Base-by-base conservation (phyloP, 2,113 vertebrate genomes). In the Boleophthalmus pectinirostris region DNA sequence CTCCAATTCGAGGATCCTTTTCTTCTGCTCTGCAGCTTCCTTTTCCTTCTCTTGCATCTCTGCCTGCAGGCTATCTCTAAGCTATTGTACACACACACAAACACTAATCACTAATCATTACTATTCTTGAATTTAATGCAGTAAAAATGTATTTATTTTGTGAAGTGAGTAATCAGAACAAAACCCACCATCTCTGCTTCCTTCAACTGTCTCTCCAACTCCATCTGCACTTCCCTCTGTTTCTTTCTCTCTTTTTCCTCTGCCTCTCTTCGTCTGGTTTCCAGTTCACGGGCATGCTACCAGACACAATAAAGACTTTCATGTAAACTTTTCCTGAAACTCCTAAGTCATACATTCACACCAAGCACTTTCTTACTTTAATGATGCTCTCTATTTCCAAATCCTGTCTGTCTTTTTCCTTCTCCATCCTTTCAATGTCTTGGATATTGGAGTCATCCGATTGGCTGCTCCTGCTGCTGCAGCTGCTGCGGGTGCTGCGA, bases 381-480 rank as follows among this genome's bases (percentile, higher is more conserved):
- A 94, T 93, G 79, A 94, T 94, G 78, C 68, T 91, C 58, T 93
- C 92, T 29, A 92, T 93, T 72, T 93, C 90, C 1, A 86, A 67
- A 49, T 94, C 88, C 75, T 90, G 85, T n/a, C 79, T 88, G 65
- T 93, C 90, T 54, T 67, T 90, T 14, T 91, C 86, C 14, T 69
- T 87, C 70, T 93, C 92, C 43, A n/a, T 63, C 54, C 49, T 84
- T 77, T 92, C 91, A 72, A 57, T 13, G n/a, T 91, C 89, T 6
- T 90, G 89, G 45, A 64, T 29, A 13, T 4, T 83, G 1, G 53
- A 85, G 73, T 86, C 86, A 18, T 92, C 91, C 2, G 83, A 90
- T 38, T 92, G 88, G 83, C 86, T 91, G 81, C 89, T 87, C 16
- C 79, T 81, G 81, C 84, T 90, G 82, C 89, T 89, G 61, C 82